These are phyloP conservation scores for Chesias legatella DNA, from an alignment of 2,888 invertebrate genomes.

Conservation along the genomic window DNA sequence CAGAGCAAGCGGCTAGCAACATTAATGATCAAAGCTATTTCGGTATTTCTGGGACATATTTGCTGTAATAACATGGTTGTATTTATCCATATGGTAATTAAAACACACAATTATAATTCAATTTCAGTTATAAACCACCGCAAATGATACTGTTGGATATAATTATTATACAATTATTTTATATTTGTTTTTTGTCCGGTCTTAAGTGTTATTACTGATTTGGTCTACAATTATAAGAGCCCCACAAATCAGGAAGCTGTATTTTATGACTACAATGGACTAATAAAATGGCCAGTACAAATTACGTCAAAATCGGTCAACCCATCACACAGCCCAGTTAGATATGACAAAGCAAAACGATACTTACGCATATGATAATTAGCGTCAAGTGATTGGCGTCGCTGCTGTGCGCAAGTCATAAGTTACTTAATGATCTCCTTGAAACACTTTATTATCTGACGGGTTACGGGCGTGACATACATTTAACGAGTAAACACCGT, in stretches of 20 bases:
- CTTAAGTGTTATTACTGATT: no score
- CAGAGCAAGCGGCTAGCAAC: conserved; percentile 15
- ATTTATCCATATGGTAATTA: conserved; percentile 29
- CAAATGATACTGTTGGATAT: conserved; percentile 42
- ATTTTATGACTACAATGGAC: conserved; percentile 3
- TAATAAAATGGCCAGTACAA: not conserved
- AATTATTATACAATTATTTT: no score
- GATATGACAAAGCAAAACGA: conserved; percentile 24
- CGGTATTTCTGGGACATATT: conserved; percentile 34
- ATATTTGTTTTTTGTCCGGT: no score
- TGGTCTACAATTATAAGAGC: conserved; percentile 36
- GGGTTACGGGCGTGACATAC: conserved; percentile 72
- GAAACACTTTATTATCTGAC: conserved; percentile 73
- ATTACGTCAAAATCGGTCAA: conserved; percentile 7
- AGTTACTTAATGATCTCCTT: conserved; percentile 73
- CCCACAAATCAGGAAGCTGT: conserved; percentile 7
- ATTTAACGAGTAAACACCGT: conserved; percentile 61
- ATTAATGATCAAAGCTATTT: conserved; percentile 34
- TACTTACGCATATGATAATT: conserved; percentile 31
- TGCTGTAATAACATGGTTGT: conserved; percentile 39
- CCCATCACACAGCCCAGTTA: not conserved
- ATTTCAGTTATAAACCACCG: conserved; percentile 42
- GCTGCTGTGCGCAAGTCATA: conserved; percentile 39
- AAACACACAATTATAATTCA: conserved; percentile 45
- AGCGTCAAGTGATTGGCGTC: conserved; percentile 31